Evolutionary conservation across 1,140 invertebrate genomes (phyloP), one percentile per base, ranked within the genome.

Genomic region (Conus ventricosus): DNA sequence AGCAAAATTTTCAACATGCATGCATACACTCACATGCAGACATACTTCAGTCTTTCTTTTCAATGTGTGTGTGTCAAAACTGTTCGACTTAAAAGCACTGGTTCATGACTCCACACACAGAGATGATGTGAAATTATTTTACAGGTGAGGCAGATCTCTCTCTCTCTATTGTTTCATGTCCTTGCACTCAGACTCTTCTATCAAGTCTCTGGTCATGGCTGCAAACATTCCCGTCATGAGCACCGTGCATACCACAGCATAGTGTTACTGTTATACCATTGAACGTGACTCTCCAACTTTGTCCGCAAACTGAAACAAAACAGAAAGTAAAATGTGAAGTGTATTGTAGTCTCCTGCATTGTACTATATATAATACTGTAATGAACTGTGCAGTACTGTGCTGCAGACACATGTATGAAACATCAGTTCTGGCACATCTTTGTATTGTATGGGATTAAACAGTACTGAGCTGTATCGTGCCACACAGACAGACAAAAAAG

Each of bases 201-300:
- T 71, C 67, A 17, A n/a, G 67, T 71, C 67, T 7, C 6, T 39
- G 39, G 4, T 10, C 67, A 71, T 71, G 23, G 67, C 20, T 71
- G 13, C 67, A 71, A 71, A 71, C 7, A 10, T 71, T 6, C 67
- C 11, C 20, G 23, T 23, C 67, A n/a, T n/a, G 67, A n/a, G 67
- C 67, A 71, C 67, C 20, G 67, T n/a, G 67, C 11, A 23, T 84
- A 27, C 5, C 7, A 84, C 54, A 27, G 60, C 54, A 23, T 57
- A 15, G n/a, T 53, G 53, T 23, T 83, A 63, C 39, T 57, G 85
- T 87, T 87, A 87, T 78, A 87, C 85, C 85, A 87, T 87, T 76
- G 85, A 87, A 23, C 67, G 53, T n/a, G 85, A 87, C 39, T 87
- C 85, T 57, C 85, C 85, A 7, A 87, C 85, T 87, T 76, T 78